Percentiles rank a stretch among this genome's conserved stretches.
Evolutionary conservation across 2,113 vertebrate genomes (phyloP).

Genomic region (Mesitornis unicolor): DNA sequence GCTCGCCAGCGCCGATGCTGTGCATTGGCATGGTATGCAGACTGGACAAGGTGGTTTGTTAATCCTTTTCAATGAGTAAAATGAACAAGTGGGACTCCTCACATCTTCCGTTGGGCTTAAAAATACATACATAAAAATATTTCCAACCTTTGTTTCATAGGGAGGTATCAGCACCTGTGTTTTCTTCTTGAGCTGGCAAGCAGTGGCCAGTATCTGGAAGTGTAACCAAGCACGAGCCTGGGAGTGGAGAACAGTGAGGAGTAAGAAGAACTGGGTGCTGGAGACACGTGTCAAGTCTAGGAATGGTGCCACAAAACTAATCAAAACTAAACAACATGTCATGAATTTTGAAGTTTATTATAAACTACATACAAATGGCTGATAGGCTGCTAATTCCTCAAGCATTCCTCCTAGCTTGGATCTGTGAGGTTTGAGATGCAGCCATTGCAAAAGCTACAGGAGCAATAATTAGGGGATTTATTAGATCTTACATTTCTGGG

Average conservation of each 20-base stretch:
- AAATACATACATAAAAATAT: background rate
- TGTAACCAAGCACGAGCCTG: background rate
- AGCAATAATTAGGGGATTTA: background rate
- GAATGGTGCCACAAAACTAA: background rate
- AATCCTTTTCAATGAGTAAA: background rate
- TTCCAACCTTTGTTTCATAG: background rate
- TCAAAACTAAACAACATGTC: background rate
- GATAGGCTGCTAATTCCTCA: background rate
- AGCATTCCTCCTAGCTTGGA: background rate
- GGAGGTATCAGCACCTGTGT: background rate
- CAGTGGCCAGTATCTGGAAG: background rate
- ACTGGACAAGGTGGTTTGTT: background rate
- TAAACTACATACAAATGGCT: background rate
- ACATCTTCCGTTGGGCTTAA: background rate
- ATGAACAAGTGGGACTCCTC: background rate
- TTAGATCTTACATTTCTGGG: background rate
- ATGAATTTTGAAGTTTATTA: background rate
- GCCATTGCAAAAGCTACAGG: background rate
- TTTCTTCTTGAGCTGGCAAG: background rate
- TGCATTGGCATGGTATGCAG: fast-evolving
- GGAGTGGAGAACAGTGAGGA: background rate
- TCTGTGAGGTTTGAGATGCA: background rate
- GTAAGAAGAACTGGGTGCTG: background rate
- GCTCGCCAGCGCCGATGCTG: background rate
- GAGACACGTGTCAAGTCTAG: background rate